Percentiles rank a stretch among this genome's conserved stretches.
Conservation (phyloP, 2,888 invertebrate species). For the Eugnorisma glareosa region DNA sequence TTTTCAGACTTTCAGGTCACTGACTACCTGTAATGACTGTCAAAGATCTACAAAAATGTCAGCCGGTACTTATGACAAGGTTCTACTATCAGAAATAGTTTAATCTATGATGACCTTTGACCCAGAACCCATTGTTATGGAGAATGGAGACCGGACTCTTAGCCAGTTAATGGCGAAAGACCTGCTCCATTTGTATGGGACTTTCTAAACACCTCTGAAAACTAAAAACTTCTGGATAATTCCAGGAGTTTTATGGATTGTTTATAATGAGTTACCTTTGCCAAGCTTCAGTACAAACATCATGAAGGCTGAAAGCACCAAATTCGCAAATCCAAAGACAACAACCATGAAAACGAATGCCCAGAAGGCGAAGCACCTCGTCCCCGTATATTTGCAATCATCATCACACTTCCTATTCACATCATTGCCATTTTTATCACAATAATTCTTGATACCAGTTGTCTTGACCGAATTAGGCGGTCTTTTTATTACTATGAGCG, state of each 20-base stretch:
- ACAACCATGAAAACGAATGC: conserved; percentile 93
- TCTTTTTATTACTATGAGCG: conserved; percentile 81
- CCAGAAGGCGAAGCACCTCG: conserved; percentile 95
- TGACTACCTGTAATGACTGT: too few relatives aligned
- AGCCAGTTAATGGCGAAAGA: background rate
- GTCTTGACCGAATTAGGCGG: conserved; percentile 78
- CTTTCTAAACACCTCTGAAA: background rate
- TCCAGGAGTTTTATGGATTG: background rate
- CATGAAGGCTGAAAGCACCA: conserved; percentile 93
- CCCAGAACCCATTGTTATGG: background rate
- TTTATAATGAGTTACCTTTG: conserved; percentile 84
- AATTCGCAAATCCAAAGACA: conserved; percentile 94
- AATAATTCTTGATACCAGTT: conserved; percentile 80
- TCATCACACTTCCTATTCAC: conserved; percentile 75
- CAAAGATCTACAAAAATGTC: too few relatives aligned
- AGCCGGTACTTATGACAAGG: too few relatives aligned
- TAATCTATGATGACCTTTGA: background rate
- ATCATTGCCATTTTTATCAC: conserved; percentile 87
- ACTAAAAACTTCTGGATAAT: background rate
- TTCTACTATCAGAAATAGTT: background rate
- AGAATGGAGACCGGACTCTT: background rate
- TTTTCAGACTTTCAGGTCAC: too few relatives aligned
- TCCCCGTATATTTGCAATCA: conserved; percentile 79
- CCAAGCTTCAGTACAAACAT: conserved; percentile 95
- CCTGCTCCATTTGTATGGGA: background rate